Conservation (phyloP, 2,113 vertebrate genomes). For the Ptyas mucosa region DNA sequence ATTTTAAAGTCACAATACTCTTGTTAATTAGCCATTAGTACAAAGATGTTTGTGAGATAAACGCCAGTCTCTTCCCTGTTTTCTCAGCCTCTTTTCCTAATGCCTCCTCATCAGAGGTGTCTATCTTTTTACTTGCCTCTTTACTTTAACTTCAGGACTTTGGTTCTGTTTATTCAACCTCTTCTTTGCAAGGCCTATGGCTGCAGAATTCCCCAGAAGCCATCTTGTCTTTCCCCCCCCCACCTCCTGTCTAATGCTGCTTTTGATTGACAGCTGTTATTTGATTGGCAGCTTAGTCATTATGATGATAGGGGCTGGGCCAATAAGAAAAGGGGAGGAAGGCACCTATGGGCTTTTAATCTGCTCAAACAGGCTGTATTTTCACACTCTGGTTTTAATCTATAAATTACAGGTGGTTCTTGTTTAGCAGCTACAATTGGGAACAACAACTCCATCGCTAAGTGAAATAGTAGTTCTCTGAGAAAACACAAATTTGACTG, state of each 20-base stretch:
- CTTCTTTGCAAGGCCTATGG: not conserved
- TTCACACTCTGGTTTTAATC: not conserved
- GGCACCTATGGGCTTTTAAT: not conserved
- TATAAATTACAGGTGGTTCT: not conserved
- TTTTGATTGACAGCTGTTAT: not conserved
- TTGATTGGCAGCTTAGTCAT: not conserved
- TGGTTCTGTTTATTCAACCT: not conserved
- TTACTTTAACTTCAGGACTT: not conserved
- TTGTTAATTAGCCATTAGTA: not conserved
- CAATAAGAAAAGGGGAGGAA: not conserved
- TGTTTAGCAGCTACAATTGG: not conserved
- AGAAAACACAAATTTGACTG: not conserved
- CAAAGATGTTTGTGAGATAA: not conserved
- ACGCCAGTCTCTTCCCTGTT: not conserved
- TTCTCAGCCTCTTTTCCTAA: not conserved
- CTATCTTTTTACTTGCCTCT: not conserved
- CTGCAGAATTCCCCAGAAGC: not conserved
- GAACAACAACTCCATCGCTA: not conserved
- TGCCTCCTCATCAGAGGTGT: not conserved
- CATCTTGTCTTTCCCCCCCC: not conserved
- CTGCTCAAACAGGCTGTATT: not conserved
- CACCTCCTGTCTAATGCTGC: not conserved
- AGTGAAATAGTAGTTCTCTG: not conserved
- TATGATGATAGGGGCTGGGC: not conserved
- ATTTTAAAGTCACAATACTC: not conserved